These are phyloP conservation scores for Hyla sarda DNA, from an alignment of 2,113 vertebrate species.

Conservation along the genomic window DNA sequence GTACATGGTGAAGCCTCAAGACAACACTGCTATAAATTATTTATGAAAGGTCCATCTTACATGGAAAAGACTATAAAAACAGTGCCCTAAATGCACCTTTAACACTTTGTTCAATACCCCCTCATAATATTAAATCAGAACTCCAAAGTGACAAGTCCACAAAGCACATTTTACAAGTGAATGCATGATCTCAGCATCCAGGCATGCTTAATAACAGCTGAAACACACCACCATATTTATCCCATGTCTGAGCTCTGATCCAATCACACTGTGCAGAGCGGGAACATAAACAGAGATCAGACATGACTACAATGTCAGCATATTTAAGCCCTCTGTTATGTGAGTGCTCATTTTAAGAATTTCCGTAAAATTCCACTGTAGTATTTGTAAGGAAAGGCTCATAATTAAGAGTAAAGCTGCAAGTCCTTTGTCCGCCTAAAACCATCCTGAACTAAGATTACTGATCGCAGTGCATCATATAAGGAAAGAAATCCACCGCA, in stretches of 20 bases:
- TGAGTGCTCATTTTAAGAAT: neutral
- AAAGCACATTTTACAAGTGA: neutral
- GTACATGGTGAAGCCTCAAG: neutral
- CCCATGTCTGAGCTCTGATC: conserved; percentile 14
- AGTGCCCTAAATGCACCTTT: neutral
- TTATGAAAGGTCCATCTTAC: conserved; percentile 33
- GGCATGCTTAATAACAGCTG: conserved; percentile 13
- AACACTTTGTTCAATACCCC: neutral
- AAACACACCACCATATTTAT: conserved; percentile 15
- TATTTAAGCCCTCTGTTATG: neutral
- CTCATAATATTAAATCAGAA: conserved; percentile 8
- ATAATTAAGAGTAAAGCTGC: neutral
- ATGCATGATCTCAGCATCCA: conserved; percentile 18
- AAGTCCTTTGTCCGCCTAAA: neutral
- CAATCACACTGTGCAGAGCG: neutral
- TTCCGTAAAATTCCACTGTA: neutral
- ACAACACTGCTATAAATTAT: conserved; percentile 1
- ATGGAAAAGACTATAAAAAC: neutral
- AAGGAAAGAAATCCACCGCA: too few species aligned
- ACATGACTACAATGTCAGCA: conserved; percentile 12
- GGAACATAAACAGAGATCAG: conserved; percentile 3
- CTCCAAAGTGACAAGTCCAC: conserved; percentile 8
- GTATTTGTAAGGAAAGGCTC: neutral
- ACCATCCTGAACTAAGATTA: neutral
- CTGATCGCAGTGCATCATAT: neutral